A percentile compares a stretch with the other conserved stretches of the same genome.
Evolutionary conservation across 1,140 invertebrate species (phyloP).

Genomic region (Apis laboriosa): DNA sequence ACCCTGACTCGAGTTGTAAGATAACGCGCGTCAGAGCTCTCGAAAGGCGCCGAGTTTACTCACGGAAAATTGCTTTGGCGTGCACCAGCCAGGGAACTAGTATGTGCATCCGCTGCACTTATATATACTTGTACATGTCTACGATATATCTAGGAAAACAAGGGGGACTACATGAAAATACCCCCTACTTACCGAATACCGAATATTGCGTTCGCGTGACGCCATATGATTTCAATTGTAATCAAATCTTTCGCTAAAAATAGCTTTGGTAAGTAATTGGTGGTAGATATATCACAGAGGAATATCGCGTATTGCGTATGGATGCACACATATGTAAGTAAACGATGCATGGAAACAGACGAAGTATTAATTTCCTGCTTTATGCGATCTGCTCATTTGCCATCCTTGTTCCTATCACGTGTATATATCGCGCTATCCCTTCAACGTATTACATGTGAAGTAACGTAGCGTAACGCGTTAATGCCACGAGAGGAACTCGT

Average conservation of each 20-base stretch:
- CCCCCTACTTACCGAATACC: no score
- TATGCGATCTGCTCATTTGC: background rate
- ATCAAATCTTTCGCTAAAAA: background rate
- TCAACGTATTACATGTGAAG: conserved; percentile 47
- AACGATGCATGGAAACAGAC: background rate
- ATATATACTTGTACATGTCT: background rate
- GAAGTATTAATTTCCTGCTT: conserved; percentile 16
- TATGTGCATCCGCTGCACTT: background rate
- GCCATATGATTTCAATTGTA: no score
- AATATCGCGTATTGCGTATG: background rate
- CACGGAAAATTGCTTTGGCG: conserved; percentile 62
- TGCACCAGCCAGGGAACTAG: background rate
- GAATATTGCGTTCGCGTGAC: background rate
- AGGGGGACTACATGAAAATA: background rate
- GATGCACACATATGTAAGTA: background rate
- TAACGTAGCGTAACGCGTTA: conserved; percentile 32
- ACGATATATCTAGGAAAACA: background rate
- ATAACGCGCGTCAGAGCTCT: conserved; percentile 58
- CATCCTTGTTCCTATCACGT: background rate
- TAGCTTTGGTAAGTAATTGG: background rate
- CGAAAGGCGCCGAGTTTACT: conserved; percentile 59
- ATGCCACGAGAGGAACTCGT: conserved; percentile 22
- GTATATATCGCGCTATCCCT: background rate
- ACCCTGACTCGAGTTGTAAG: conserved; percentile 44
- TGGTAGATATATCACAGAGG: background rate